phyloP scores from a whole-genome alignment of 2,113 vertebrate species.

The Melanerpes aurifrons region DNA sequence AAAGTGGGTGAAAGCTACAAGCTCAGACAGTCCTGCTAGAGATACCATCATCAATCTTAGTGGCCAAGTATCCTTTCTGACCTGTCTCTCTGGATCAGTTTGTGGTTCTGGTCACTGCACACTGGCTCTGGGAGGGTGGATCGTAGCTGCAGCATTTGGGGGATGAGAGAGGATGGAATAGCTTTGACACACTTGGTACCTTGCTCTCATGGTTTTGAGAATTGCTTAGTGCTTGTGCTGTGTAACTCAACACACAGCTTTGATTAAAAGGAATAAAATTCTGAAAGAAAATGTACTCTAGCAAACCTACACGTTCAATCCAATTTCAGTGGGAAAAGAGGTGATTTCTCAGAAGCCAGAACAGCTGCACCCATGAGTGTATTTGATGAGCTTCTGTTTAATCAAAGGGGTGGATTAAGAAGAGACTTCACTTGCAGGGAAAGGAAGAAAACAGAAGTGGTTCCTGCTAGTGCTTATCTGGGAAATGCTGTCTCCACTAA shows the following conservation, averaged over 20 bases:
- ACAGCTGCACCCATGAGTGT: neutral
- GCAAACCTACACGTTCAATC: neutral
- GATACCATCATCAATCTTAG: neutral
- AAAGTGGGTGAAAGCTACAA: neutral
- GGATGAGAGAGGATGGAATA: neutral
- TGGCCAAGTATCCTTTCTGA: neutral
- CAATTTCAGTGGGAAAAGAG: neutral
- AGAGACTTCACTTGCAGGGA: neutral
- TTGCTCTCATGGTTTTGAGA: neutral
- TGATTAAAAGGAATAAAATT: conserved; percentile 22
- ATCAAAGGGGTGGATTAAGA: neutral
- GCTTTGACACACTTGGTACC: neutral
- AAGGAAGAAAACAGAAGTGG: neutral
- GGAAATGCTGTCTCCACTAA: neutral
- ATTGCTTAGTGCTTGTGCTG: neutral
- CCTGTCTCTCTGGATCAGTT: neutral
- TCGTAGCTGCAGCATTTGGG: neutral
- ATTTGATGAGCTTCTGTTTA: neutral
- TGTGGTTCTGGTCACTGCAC: neutral
- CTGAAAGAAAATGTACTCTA: neutral
- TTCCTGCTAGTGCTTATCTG: neutral
- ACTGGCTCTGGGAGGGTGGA: neutral
- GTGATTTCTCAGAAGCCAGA: neutral
- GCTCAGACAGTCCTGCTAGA: neutral
- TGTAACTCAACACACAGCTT: neutral